These are phyloP conservation scores for Drosophila kanapiae DNA, from an alignment of 1,140 invertebrate species.

Conservation along the genomic window DNA sequence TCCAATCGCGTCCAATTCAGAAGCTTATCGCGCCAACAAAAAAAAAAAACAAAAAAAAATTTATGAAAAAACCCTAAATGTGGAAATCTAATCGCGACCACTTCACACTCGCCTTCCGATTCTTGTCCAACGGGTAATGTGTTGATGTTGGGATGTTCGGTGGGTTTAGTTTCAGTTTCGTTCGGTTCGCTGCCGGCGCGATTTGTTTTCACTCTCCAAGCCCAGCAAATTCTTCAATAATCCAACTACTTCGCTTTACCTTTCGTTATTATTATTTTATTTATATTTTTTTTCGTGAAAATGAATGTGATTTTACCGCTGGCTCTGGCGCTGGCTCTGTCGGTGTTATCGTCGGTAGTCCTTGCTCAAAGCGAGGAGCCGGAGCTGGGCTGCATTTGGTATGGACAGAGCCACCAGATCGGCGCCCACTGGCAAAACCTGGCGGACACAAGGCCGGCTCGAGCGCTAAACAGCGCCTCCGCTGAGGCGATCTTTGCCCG, in stretches of 20 bases:
- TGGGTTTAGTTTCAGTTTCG: constrained; percentile 2
- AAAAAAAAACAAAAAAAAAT: neutral
- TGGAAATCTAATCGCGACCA: constrained; percentile 51
- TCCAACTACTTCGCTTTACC: neutral
- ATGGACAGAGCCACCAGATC: constrained; percentile 86
- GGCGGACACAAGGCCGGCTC: constrained; percentile 72
- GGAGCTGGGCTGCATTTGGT: constrained; percentile 86
- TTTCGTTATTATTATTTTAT: neutral
- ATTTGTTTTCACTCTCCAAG: constrained; percentile 7
- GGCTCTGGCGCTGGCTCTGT: constrained; percentile 1
- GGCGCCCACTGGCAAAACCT: constrained; percentile 61
- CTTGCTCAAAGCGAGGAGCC: constrained; percentile 9
- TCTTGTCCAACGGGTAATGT: constrained; percentile 3
- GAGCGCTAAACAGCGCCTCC: constrained; percentile 79
- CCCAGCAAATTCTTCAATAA: neutral
- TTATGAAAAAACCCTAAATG: constrained; percentile 4
- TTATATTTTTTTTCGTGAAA: constrained; percentile 2
- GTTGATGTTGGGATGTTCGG: constrained; percentile 27
- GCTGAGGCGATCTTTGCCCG: constrained; percentile 74
- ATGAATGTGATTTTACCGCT: constrained; percentile 28
- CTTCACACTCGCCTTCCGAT: constrained; percentile 39
- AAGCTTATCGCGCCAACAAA: constrained; percentile 30
- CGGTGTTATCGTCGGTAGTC: neutral
- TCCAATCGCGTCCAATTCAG: constrained; percentile 22
- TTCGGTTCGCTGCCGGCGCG: constrained; percentile 50